phyloP scores from a whole-genome alignment of 92 coral and sea anemone species.

The Actinernus sp. region DNA sequence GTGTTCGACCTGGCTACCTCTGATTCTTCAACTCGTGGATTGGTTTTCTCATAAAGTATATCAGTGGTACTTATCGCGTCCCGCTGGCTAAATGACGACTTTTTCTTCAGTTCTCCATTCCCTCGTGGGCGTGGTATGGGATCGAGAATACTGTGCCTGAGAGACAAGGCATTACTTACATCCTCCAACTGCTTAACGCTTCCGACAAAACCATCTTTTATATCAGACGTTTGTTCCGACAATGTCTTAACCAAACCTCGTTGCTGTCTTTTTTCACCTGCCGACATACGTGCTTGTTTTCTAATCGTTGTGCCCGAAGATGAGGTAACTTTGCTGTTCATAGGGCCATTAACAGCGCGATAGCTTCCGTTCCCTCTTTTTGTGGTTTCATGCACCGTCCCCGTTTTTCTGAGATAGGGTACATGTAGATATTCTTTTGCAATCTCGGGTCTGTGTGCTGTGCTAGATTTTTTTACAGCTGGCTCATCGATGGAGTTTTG shows the following conservation, averaged over 20 bases:
- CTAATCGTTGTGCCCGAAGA: neutral
- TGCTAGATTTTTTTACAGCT: constrained; percentile 40
- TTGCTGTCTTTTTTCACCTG: too few relatives aligned
- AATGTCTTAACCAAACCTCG: too few relatives aligned
- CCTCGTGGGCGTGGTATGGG: constrained; percentile 9
- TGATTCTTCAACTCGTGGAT: neutral
- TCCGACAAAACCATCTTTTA: too few relatives aligned
- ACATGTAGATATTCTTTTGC: too few relatives aligned
- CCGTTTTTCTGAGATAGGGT: too few relatives aligned
- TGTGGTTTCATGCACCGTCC: neutral
- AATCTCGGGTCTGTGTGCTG: constrained; percentile 22
- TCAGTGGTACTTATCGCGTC: neutral
- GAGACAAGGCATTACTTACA: too few relatives aligned
- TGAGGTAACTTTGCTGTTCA: neutral
- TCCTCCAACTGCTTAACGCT: too few relatives aligned
- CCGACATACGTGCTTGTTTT: constrained; percentile 2
- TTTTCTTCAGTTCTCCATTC: too few relatives aligned
- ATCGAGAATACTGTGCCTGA: too few relatives aligned
- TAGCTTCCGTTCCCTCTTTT: neutral
- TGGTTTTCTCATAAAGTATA: neutral
- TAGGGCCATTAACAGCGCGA: neutral
- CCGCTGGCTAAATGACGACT: neutral
- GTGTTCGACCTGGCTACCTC: neutral
- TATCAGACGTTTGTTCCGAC: too few relatives aligned
- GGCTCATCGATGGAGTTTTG: constrained; percentile 15